phyloP scores from a whole-genome alignment of 1,140 invertebrate genomes.

The Caenorhabditis latens region DNA sequence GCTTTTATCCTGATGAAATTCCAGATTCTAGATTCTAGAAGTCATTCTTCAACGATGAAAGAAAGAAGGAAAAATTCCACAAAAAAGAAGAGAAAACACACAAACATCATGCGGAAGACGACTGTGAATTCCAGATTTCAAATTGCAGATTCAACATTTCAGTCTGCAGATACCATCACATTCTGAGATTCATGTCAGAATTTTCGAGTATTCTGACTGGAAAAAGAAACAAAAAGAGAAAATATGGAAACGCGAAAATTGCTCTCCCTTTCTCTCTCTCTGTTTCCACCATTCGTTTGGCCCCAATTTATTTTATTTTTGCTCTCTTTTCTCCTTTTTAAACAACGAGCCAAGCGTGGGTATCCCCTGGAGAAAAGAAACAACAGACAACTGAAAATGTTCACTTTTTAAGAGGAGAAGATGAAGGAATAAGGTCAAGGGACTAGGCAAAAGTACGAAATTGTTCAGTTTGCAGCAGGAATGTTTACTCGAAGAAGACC shows the following conservation, averaged over 20 bases:
- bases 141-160: not conserved
- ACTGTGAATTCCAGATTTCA: slow-evolving; percentile 47
- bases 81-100: not conserved
- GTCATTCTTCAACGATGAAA: not conserved
- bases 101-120: slow-evolving; percentile 3
- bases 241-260: slow-evolving; percentile 40
- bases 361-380: slow-evolving; percentile 21
- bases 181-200: slow-evolving; percentile 6
- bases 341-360: slow-evolving; percentile 21
- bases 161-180: not conserved
- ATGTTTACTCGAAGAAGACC: not conserved
- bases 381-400: slow-evolving; percentile 25
- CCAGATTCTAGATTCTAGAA: slow-evolving; percentile 9
- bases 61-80: not conserved
- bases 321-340: slow-evolving; percentile 28
- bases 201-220: not conserved
- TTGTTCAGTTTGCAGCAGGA: not conserved
- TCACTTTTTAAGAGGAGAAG: slow-evolving; percentile 29
- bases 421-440: not conserved
- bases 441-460: not conserved
- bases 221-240: slow-evolving; percentile 25
- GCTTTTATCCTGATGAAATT: slow-evolving; percentile 54
- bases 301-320: slow-evolving; percentile 51
- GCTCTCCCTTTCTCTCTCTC: not conserved
- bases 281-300: not conserved